phyloP scores from a whole-genome alignment of 2,797 vertebrate species.

The Geotrypetes seraphini region DNA sequence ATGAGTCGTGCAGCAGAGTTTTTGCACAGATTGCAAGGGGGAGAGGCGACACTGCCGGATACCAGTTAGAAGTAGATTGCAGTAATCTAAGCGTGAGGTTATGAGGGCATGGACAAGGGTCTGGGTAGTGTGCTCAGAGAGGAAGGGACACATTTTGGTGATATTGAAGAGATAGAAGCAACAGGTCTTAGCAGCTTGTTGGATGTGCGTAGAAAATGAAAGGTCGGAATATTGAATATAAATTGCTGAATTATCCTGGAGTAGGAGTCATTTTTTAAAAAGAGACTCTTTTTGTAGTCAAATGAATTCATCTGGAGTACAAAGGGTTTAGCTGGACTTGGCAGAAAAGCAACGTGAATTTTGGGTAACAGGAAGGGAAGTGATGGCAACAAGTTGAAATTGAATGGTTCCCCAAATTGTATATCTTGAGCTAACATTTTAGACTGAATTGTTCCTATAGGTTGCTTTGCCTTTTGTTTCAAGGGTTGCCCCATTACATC shows the following conservation, averaged over 20 bases:
- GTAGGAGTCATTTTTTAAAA: conserved; percentile 64
- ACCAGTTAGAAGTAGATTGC: too few species aligned
- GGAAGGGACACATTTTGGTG: too few species aligned
- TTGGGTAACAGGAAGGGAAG: conserved; percentile 22
- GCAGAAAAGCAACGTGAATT: conserved; percentile 33
- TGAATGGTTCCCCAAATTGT: conserved; percentile 18
- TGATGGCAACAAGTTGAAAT: conserved; percentile 18
- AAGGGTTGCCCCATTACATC: conserved; percentile 12
- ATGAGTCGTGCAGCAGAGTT: too few species aligned
- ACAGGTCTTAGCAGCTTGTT: too few species aligned
- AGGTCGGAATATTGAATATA: too few species aligned
- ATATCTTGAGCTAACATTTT: conserved; percentile 16
- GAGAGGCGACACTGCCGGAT: too few species aligned
- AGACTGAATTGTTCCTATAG: conserved; percentile 20
- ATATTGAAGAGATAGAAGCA: too few species aligned
- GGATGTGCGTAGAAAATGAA: too few species aligned
- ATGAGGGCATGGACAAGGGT: too few species aligned
- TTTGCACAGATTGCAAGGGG: too few species aligned
- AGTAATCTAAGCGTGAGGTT: too few species aligned
- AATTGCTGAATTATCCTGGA: conserved; percentile 86
- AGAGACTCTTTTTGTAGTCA: conserved; percentile 73
- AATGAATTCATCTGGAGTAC: conserved; percentile 78
- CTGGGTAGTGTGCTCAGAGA: too few species aligned
- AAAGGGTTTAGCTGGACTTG: conserved; percentile 49
- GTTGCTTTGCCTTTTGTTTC: conserved; percentile 18